Percentiles rank a stretch among this genome's conserved stretches.
Conservation (phyloP, 2,797 vertebrate species). For the Trachurus trachurus region DNA sequence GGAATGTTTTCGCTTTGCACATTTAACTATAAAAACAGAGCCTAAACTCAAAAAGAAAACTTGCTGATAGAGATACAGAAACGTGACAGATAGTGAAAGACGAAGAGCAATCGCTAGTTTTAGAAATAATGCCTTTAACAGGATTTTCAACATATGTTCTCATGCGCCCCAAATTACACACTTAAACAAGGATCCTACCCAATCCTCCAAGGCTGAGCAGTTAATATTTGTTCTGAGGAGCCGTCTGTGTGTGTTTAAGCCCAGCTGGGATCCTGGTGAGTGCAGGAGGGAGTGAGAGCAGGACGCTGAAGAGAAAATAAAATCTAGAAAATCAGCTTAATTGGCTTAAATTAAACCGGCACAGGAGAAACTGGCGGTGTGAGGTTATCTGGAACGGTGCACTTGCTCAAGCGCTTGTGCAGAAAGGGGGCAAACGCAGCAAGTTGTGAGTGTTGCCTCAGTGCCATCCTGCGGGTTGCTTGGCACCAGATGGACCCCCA, state of each 20-base stretch:
- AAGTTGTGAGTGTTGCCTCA: conserved; percentile 42
- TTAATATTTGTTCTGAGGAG: conserved; percentile 83
- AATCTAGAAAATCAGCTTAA: conserved; percentile 77
- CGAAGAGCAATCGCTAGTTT: conserved; percentile 44
- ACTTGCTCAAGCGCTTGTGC: conserved; percentile 40
- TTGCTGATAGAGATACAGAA: conserved; percentile 48
- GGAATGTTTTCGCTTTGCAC: neutral
- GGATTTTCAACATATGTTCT: conserved; percentile 81
- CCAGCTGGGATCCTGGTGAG: conserved; percentile 80
- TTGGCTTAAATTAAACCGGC: conserved; percentile 81
- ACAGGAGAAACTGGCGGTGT: conserved; percentile 58
- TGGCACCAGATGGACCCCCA: conserved; percentile 74
- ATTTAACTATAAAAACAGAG: neutral
- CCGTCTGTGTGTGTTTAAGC: conserved; percentile 83
- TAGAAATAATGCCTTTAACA: conserved; percentile 76
- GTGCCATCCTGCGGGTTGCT: conserved; percentile 53
- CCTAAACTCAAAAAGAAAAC: neutral
- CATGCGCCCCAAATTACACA: conserved; percentile 69
- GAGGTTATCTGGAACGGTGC: conserved; percentile 68
- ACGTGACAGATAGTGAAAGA: conserved; percentile 31
- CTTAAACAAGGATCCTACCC: conserved; percentile 70
- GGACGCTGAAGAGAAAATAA: conserved; percentile 69
- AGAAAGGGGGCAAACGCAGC: conserved; percentile 31
- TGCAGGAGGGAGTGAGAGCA: conserved; percentile 47
- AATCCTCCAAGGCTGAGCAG: conserved; percentile 70